phyloP scores from a whole-genome alignment of 2,888 invertebrate species.

The Noctuana brunneofusca region DNA sequence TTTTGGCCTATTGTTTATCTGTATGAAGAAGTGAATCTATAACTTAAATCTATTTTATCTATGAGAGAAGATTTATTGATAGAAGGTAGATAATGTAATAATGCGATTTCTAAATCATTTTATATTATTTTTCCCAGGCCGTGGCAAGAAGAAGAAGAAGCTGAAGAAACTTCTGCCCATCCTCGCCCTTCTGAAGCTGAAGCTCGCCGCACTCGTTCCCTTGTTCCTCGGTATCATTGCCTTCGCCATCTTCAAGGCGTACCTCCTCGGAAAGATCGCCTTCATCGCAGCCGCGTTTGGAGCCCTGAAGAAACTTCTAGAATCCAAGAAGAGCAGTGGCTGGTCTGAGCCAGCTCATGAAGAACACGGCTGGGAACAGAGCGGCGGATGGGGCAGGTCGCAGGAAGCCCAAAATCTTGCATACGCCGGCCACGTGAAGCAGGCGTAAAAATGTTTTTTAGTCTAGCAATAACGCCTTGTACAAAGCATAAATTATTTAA shows the following conservation, averaged over 20 bases:
- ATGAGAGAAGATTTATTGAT: no score
- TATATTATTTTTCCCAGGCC: conserved; percentile 76
- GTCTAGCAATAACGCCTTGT: conserved; percentile 14
- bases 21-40: no score
- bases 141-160: conserved; percentile 90
- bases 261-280: conserved; percentile 92
- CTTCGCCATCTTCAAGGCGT: conserved; percentile 91
- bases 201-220: conserved; percentile 89
- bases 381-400: conserved; percentile 86
- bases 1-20: no score
- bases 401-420: conserved; percentile 86
- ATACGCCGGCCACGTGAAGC: conserved; percentile 84
- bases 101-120: no score
- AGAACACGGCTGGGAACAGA: conserved; percentile 76
- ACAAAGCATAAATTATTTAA: conserved; percentile 38
- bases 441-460: conserved; percentile 52
- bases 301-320: conserved; percentile 86
- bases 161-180: conserved; percentile 90
- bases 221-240: conserved; percentile 89
- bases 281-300: conserved; percentile 89
- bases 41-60: no score
- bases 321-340: conserved; percentile 87
- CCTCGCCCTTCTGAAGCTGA: conserved; percentile 89
- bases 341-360: conserved; percentile 87
- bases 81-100: no score